Evolutionary conservation across 2,113 vertebrate genomes (phyloP).

Genomic region (Myotis brandtii): DNA sequence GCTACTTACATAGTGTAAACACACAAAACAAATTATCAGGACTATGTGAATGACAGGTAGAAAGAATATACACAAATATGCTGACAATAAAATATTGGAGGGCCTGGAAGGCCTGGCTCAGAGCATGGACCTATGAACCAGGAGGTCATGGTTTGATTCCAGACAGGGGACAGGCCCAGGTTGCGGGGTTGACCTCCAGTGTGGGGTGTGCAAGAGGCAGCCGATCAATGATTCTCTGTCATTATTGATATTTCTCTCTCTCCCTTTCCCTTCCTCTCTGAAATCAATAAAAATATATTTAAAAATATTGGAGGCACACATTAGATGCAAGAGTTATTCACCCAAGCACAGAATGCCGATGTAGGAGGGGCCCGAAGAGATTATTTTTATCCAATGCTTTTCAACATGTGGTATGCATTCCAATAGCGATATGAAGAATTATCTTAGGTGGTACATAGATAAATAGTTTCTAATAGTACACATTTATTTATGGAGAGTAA

Average conservation of each 20-base stretch:
- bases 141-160: too few relatives aligned
- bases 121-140: too few relatives aligned
- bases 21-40: not conserved
- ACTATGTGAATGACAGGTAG: not conserved
- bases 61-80: constrained; percentile 8
- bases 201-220: too few relatives aligned
- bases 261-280: too few relatives aligned
- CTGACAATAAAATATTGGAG: constrained; percentile 28
- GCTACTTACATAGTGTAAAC: not conserved
- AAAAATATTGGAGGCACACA: not conserved
- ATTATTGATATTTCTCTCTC: too few relatives aligned
- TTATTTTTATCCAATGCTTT: constrained; percentile 39
- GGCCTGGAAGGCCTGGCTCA: too few relatives aligned
- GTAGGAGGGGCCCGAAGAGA: not conserved
- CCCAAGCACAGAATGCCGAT: not conserved
- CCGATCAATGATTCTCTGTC: too few relatives aligned
- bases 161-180: too few relatives aligned
- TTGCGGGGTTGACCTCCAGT: too few relatives aligned
- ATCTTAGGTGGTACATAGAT: not conserved
- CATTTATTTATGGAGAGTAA: constrained; percentile 37
- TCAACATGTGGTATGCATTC: constrained; percentile 2
- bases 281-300: too few relatives aligned
- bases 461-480: not conserved
- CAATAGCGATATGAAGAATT: constrained; percentile 8
- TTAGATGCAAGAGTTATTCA: not conserved